These are phyloP conservation scores for Rousettus madagascariensis DNA, from an alignment of 2,797 vertebrate species.

Conservation along the genomic window DNA sequence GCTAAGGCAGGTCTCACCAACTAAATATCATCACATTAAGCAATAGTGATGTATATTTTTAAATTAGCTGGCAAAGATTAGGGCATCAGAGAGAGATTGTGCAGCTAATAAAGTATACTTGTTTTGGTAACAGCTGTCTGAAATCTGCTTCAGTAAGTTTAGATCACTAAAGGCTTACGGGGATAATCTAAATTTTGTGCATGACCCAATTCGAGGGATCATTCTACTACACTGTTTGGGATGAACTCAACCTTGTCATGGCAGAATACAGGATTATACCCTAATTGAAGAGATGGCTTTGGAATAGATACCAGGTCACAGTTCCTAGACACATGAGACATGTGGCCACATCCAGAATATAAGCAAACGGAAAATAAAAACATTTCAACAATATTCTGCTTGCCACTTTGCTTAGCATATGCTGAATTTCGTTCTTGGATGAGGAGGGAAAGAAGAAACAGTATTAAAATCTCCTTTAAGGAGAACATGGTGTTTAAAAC, in stretches of 20 bases:
- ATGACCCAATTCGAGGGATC: not conserved
- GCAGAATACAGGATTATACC: no score
- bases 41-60: not conserved
- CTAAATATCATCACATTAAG: not conserved
- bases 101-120: not conserved
- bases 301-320: not conserved
- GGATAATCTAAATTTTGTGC: not conserved
- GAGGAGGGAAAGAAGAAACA: not conserved
- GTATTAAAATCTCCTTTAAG: not conserved
- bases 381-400: not conserved
- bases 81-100: not conserved
- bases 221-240: not conserved
- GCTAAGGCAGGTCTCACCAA: not conserved
- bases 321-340: not conserved
- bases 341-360: not conserved
- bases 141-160: not conserved
- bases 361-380: not conserved
- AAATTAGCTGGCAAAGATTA: not conserved
- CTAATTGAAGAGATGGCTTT: not conserved
- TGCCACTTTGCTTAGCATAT: not conserved
- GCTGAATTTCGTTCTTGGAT: not conserved
- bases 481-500: not conserved
- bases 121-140: not conserved
- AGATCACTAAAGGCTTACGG: not conserved
- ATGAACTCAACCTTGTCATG: not conserved